phyloP scores from a whole-genome alignment of 2,113 vertebrate species.

The Bos indicus region DNA sequence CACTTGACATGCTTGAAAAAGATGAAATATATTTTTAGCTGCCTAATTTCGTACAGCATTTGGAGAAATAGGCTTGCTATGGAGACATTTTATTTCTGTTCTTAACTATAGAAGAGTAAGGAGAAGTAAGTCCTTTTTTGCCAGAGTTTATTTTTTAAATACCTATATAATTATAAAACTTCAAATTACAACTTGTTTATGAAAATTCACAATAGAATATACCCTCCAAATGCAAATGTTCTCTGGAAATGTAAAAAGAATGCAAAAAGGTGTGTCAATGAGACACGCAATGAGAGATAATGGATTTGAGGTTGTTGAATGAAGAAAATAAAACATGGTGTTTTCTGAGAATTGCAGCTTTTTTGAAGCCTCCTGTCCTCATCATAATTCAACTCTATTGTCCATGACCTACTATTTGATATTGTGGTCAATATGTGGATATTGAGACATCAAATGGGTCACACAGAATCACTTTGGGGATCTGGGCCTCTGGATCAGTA shows the following conservation, averaged over 20 bases:
- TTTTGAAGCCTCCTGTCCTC: not conserved
- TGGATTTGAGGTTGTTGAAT: not conserved
- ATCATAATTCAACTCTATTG: not conserved
- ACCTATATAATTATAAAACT: not conserved
- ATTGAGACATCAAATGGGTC: not conserved
- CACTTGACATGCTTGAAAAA: slow-evolving; percentile 63
- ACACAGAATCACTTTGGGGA: not conserved
- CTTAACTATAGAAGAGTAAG: not conserved
- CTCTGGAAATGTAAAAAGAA: not conserved
- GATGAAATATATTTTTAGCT: slow-evolving; percentile 66
- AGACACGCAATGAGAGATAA: not conserved
- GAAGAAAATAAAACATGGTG: not conserved
- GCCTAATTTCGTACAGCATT: slow-evolving; percentile 55
- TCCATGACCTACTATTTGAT: not conserved
- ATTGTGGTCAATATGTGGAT: not conserved
- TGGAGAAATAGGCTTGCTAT: slow-evolving; percentile 49
- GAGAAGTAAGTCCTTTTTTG: slow-evolving; percentile 9
- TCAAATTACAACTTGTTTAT: slow-evolving; percentile 29
- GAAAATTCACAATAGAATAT: not conserved
- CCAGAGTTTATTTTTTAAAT: not conserved
- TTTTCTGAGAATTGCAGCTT: not conserved
- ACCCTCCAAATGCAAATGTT: not conserved
- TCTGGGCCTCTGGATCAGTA: not conserved
- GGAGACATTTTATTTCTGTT: slow-evolving; percentile 43
- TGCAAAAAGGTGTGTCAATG: not conserved